Evolutionary conservation across 2,888 invertebrate genomes (phyloP).

Genomic region (Ophioninae sp.): DNA sequence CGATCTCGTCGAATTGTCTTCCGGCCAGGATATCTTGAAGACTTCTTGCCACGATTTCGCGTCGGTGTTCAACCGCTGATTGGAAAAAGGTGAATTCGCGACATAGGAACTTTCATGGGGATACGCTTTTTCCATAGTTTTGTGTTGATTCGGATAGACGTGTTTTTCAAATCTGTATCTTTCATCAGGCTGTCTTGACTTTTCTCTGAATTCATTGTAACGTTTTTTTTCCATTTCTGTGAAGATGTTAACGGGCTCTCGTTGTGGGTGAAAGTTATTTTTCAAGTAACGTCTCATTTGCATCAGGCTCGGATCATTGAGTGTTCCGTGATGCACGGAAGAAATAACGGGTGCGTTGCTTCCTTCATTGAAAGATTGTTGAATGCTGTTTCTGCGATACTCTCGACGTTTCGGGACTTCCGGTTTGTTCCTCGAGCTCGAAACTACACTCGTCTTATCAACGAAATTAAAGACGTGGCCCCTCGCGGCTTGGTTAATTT

Average conservation of each 20-base stretch:
- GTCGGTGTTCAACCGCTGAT: background rate
- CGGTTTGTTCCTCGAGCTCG: background rate
- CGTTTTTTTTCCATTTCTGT: background rate
- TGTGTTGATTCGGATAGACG: background rate
- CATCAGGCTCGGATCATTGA: slow-evolving; percentile 40
- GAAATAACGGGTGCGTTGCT: background rate
- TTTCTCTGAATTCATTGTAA: background rate
- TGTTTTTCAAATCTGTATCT: background rate
- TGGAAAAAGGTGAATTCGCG: background rate
- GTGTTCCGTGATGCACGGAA: slow-evolving; percentile 13
- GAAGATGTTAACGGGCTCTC: background rate
- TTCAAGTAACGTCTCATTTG: slow-evolving; percentile 50
- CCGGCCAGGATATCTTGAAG: slow-evolving; percentile 40
- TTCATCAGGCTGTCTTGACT: background rate
- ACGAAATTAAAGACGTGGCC: slow-evolving; percentile 17
- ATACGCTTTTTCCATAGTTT: slow-evolving; percentile 17
- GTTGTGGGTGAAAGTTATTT: slow-evolving; percentile 18
- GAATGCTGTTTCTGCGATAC: background rate
- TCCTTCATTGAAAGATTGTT: background rate
- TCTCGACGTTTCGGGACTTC: slow-evolving; percentile 4
- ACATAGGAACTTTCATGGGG: slow-evolving; percentile 21
- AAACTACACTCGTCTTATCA: background rate
- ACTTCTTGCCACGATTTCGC: slow-evolving; percentile 8
- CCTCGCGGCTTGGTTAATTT: background rate
- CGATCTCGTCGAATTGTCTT: background rate